Evolutionary conservation across 1,140 invertebrate species (phyloP).

Genomic region (Paraescarpia echinospica): DNA sequence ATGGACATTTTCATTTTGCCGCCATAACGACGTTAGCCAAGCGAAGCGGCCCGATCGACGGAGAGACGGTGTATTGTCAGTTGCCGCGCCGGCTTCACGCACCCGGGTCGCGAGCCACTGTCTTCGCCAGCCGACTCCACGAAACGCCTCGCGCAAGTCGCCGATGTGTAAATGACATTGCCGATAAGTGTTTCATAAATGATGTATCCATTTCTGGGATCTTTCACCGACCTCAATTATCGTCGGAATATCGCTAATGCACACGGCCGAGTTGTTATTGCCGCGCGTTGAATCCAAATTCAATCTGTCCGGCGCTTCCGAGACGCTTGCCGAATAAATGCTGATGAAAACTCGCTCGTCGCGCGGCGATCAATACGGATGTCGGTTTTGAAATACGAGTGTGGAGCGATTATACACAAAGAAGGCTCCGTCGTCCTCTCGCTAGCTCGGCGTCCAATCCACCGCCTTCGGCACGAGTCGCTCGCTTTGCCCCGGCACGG

Average conservation of each 20-base stretch:
- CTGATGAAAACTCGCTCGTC: neutral
- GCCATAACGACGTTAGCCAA: neutral
- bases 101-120: neutral
- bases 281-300: neutral
- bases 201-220: constrained; percentile 1
- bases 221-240: constrained; percentile 5
- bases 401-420: neutral
- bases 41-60: neutral
- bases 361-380: neutral
- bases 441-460: neutral
- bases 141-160: neutral
- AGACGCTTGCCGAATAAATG: neutral
- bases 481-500: neutral
- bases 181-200: constrained; percentile 6
- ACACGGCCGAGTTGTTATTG: neutral
- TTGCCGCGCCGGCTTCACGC: neutral
- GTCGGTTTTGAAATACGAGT: neutral
- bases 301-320: neutral
- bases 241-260: constrained; percentile 3
- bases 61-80: neutral
- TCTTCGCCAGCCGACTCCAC: neutral
- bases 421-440: neutral
- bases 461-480: neutral
- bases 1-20: constrained; percentile 5
- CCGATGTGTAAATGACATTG: neutral